Evolutionary conservation across 1,140 invertebrate species (phyloP).

Genomic region (Chrysomallon squamiferum): DNA sequence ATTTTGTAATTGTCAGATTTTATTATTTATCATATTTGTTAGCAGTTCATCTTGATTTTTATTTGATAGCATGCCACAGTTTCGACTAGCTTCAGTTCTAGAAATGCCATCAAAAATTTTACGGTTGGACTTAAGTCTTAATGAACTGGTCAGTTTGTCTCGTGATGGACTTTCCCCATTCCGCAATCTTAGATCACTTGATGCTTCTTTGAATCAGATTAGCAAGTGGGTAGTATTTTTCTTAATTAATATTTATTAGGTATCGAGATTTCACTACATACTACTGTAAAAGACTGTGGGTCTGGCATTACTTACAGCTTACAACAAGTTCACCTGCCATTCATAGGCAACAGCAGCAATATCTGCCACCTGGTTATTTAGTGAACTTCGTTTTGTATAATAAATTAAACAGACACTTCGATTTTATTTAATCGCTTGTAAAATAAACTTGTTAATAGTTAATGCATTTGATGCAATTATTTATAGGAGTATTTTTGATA

Average conservation of each 20-base stretch:
- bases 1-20: too few relatives aligned
- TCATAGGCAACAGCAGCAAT: too few relatives aligned
- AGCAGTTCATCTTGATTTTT: too few relatives aligned
- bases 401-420: too few relatives aligned
- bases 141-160: slow-evolving; percentile 51
- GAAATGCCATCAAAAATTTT: slow-evolving; percentile 50
- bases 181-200: slow-evolving; percentile 44
- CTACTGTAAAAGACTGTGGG: background rate
- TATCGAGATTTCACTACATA: background rate
- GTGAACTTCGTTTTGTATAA: too few relatives aligned
- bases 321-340: too few relatives aligned
- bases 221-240: slow-evolving; percentile 38
- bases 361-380: too few relatives aligned
- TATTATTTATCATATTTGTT: too few relatives aligned
- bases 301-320: background rate
- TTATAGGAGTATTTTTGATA: too few relatives aligned
- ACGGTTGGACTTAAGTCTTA: slow-evolving; percentile 51
- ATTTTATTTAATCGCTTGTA: too few relatives aligned
- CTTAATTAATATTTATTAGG: background rate
- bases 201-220: slow-evolving; percentile 58
- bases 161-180: slow-evolving; percentile 46
- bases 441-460: too few relatives aligned
- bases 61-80: slow-evolving; percentile 28
- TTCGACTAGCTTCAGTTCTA: slow-evolving; percentile 33
- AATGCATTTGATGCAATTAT: too few relatives aligned